These are phyloP conservation scores for Antidorcas marsupialis DNA, from an alignment of 2,113 vertebrate genomes.

Conservation along the genomic window DNA sequence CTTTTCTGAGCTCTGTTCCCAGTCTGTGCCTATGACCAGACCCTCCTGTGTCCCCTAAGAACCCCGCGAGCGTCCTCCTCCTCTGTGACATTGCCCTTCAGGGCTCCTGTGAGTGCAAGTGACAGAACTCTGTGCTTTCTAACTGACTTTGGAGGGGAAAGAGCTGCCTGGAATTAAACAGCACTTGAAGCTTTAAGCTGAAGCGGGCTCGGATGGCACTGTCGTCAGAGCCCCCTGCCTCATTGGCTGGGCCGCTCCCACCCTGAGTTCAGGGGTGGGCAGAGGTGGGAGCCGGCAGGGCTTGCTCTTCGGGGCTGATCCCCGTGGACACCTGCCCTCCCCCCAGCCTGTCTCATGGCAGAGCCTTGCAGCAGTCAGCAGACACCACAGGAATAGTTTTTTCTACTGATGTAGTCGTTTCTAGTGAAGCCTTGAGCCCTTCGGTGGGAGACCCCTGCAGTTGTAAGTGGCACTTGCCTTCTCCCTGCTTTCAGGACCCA, in stretches of 20 bases:
- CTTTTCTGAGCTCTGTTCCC: background rate
- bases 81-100: background rate
- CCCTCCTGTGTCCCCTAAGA: background rate
- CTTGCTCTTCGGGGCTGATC: background rate
- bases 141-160: background rate
- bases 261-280: accelerated
- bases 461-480: background rate
- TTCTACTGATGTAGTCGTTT: background rate
- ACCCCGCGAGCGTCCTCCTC: background rate
- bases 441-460: background rate
- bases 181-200: background rate
- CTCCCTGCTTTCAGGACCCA: background rate
- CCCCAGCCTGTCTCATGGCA: background rate
- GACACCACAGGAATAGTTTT: background rate
- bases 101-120: background rate
- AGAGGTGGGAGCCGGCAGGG: background rate
- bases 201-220: background rate
- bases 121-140: background rate
- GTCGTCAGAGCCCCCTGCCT: background rate
- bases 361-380: background rate
- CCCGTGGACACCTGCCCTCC: background rate
- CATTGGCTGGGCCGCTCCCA: background rate
- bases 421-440: background rate
- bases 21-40: background rate
- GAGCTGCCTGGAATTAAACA: background rate